Conservation (phyloP, 2,113 vertebrate genomes). For the Misgurnus anguillicaudatus region DNA sequence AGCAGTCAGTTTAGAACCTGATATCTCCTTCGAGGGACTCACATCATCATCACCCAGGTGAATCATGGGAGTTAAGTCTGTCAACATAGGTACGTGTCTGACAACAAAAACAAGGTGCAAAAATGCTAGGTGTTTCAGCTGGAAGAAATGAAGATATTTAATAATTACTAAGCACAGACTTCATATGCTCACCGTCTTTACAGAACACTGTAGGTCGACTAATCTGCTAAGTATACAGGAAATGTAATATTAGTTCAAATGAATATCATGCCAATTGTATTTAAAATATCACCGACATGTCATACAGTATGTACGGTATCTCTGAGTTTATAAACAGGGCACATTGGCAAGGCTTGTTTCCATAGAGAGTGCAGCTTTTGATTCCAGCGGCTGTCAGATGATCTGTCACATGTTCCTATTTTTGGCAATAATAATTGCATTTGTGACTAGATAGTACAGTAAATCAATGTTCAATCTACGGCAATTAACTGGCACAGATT, state of each 20-base stretch:
- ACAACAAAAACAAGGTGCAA: conserved; percentile 14
- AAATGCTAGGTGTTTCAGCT: conserved; percentile 25
- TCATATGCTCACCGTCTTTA: background rate
- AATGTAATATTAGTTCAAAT: background rate
- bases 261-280: background rate
- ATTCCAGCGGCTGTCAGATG: conserved; percentile 66
- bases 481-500: conserved; percentile 58
- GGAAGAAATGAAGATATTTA: conserved; percentile 40
- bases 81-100: conserved; percentile 43
- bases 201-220: background rate
- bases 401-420: conserved; percentile 63
- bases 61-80: conserved; percentile 8
- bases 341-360: conserved; percentile 9
- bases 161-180: conserved; percentile 52
- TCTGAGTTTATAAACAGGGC: conserved; percentile 19
- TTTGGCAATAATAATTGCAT: conserved; percentile 68
- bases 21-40: conserved; percentile 38
- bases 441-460: conserved; percentile 60
- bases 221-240: background rate
- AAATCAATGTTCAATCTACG: conserved; percentile 67
- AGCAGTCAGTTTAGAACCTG: conserved; percentile 36
- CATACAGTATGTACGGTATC: background rate
- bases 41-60: conserved; percentile 30
- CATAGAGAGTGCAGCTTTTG: conserved; percentile 48
- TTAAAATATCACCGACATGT: conserved; percentile 29